A percentile compares a stretch with the other conserved stretches of the same genome.
phyloP scores from a whole-genome alignment of 1,140 invertebrate species.

The Glossosoma conforme region DNA sequence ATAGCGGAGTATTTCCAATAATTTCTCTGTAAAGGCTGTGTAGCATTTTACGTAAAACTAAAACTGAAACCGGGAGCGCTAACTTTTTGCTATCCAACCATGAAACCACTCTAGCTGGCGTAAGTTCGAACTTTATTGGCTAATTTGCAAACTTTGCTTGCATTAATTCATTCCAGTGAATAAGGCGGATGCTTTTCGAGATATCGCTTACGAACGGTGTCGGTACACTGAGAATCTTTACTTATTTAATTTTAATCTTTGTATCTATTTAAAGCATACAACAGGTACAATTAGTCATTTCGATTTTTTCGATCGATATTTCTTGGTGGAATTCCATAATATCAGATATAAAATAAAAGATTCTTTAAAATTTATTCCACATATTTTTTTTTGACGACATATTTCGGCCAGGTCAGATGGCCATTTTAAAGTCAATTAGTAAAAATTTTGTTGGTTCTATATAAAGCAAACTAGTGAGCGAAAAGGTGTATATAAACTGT shows the following conservation, averaged over 20 bases:
- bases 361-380: too few species aligned
- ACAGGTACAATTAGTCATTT: too few species aligned
- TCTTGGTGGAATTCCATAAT: too few species aligned
- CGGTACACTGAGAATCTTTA: not conserved
- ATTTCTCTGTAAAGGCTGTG: not conserved
- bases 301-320: too few species aligned
- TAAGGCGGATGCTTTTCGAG: conserved; percentile 6
- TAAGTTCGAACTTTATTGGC: conserved; percentile 29
- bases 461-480: too few species aligned
- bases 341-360: too few species aligned
- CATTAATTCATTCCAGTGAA: conserved; percentile 25
- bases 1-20: not conserved
- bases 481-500: too few species aligned
- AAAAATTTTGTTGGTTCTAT: too few species aligned
- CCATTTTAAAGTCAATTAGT: too few species aligned
- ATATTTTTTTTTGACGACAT: too few species aligned
- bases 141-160: conserved; percentile 28
- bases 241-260: not conserved
- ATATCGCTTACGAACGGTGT: conserved; percentile 10
- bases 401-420: too few species aligned
- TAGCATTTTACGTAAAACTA: conserved; percentile 12
- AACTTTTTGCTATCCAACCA: conserved; percentile 19
- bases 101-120: conserved; percentile 24
- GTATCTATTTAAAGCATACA: too few species aligned
- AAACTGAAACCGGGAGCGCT: conserved; percentile 5